Percentiles rank a stretch among this genome's conserved stretches.
These are phyloP conservation scores for Characodon lateralis DNA, from an alignment of 2,797 vertebrate species.

Conservation along the genomic window DNA sequence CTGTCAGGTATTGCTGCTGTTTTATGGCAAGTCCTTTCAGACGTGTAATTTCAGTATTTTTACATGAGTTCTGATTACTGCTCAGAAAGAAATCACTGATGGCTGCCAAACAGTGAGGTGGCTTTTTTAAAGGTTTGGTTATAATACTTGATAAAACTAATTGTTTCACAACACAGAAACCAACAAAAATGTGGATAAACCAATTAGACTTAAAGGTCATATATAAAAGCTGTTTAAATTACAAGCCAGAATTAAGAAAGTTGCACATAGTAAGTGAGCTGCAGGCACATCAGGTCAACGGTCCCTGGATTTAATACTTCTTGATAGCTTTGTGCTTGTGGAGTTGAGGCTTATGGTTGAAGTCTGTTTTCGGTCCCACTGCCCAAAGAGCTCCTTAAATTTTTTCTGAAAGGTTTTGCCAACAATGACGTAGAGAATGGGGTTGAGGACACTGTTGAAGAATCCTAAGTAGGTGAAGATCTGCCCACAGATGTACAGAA, in stretches of 20 bases:
- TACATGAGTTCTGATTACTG: neutral
- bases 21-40: neutral
- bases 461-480: conserved; percentile 75
- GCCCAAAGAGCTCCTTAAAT: conserved; percentile 68
- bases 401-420: conserved; percentile 84
- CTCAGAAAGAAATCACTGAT: neutral
- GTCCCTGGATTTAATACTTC: neutral
- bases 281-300: neutral
- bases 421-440: conserved; percentile 85
- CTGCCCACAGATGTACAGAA: conserved; percentile 51
- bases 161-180: neutral
- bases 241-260: neutral
- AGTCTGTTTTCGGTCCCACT: rapidly evolving
- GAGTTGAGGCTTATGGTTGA: rapidly evolving
- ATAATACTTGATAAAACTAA: neutral
- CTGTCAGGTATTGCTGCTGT: neutral
- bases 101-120: too few species aligned
- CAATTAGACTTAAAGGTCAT: neutral
- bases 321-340: rapidly evolving
- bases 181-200: neutral
- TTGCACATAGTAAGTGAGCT: neutral
- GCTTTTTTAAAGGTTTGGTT: neutral
- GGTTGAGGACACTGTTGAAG: conserved; percentile 86
- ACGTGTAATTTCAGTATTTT: neutral
- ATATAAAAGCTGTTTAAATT: neutral